Percentiles rank a stretch among this genome's conserved stretches.
Evolutionary conservation across 2,888 invertebrate genomes (phyloP).

Genomic region (Steinernema carpocapsae): DNA sequence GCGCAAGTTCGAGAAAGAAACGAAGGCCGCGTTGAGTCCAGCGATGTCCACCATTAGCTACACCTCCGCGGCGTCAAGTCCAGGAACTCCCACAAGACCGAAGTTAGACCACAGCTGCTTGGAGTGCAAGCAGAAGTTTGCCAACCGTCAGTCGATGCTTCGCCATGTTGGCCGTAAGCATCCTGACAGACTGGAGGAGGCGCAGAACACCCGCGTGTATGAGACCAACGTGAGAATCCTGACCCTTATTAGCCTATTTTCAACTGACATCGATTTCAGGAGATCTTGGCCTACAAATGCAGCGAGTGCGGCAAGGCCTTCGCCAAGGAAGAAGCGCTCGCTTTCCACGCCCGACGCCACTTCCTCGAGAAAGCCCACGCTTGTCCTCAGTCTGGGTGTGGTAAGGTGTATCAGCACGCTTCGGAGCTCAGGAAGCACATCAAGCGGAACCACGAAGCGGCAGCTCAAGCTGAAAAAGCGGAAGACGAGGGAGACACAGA

Average conservation of each 20-base stretch:
- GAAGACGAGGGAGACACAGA: no score
- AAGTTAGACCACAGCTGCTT: not conserved
- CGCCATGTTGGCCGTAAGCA: not conserved
- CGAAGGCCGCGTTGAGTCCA: not conserved
- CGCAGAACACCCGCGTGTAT: not conserved
- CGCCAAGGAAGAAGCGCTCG: slow-evolving; percentile 12
- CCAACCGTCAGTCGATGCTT: slow-evolving; percentile 14
- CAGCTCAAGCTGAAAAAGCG: no score
- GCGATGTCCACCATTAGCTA: slow-evolving; percentile 10
- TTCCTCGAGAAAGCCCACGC: not conserved
- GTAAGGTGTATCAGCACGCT: not conserved
- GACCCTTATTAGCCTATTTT: no score
- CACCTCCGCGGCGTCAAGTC: slow-evolving; percentile 7
- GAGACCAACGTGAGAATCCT: not conserved
- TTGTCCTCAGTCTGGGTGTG: not conserved
- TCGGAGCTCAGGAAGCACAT: not conserved
- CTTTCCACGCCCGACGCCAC: not conserved
- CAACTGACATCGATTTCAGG: no score
- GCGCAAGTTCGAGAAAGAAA: not conserved
- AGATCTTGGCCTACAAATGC: not conserved
- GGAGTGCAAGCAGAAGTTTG: not conserved
- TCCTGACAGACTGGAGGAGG: not conserved
- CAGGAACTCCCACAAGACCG: not conserved
- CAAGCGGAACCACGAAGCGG: slow-evolving; percentile 2
- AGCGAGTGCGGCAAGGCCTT: not conserved